These are phyloP conservation scores for Slavum lentiscoides DNA, from an alignment of 2,888 invertebrate genomes.

Conservation along the genomic window DNA sequence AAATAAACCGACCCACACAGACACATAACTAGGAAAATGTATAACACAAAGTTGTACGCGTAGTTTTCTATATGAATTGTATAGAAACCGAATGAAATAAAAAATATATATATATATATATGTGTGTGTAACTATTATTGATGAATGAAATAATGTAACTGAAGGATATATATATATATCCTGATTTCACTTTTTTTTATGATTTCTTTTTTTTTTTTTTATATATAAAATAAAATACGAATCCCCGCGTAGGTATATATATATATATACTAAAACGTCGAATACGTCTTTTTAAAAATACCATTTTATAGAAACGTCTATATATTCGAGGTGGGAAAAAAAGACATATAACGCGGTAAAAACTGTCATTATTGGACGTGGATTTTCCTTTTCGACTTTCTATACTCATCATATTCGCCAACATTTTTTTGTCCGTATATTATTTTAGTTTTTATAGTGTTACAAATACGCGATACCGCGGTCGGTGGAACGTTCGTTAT, in stretches of 20 bases:
- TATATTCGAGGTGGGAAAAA: constrained; percentile 3
- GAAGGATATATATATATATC: not conserved
- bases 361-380: not conserved
- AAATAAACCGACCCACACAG: too few relatives aligned
- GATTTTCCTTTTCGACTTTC: constrained; percentile 7
- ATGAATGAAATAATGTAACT: not conserved
- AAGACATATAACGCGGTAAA: not conserved
- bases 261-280: not conserved
- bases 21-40: too few relatives aligned
- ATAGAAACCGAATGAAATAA: constrained; percentile 6
- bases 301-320: constrained; percentile 15
- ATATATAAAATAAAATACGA: constrained; percentile 16
- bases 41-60: too few relatives aligned
- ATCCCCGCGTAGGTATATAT: not conserved
- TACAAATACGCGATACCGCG: too few relatives aligned
- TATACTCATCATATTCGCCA: constrained; percentile 1
- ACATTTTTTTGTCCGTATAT: constrained; percentile 1
- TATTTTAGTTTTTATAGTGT: too few relatives aligned
- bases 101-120: not conserved
- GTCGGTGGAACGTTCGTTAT: too few relatives aligned
- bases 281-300: constrained; percentile 4
- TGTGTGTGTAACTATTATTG: not conserved
- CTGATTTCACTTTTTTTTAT: not conserved
- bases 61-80: too few relatives aligned
- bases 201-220: not conserved